phyloP scores from a whole-genome alignment of 2,888 invertebrate genomes.

The Microchrysa polita region DNA sequence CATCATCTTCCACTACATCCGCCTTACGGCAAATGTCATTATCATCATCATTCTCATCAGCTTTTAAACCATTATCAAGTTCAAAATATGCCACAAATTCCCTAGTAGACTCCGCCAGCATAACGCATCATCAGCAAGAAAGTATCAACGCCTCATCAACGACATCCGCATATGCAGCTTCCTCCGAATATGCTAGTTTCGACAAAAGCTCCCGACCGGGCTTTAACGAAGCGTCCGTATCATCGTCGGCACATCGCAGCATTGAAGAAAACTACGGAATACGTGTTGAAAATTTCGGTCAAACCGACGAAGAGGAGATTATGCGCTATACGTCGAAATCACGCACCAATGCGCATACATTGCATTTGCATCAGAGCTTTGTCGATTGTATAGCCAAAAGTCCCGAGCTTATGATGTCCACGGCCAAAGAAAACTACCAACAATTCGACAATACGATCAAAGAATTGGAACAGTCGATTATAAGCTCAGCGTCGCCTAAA shows the following conservation, averaged over 20 bases:
- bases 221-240: background rate
- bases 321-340: conserved; percentile 48
- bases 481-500: conserved; percentile 27
- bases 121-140: conserved; percentile 3
- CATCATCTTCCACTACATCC: conserved; percentile 20
- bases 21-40: background rate
- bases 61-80: conserved; percentile 12
- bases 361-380: conserved; percentile 48
- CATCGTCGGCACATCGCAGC: background rate
- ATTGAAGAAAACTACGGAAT: conserved; percentile 31
- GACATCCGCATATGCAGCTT: too few species aligned
- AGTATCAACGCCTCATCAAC: background rate
- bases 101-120: conserved; percentile 15
- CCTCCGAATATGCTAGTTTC: too few species aligned
- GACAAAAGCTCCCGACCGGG: background rate
- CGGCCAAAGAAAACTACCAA: conserved; percentile 49
- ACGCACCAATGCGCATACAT: background rate
- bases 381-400: conserved; percentile 53
- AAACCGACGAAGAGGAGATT: conserved; percentile 54
- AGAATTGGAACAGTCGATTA: conserved; percentile 45
- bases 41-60: conserved; percentile 26
- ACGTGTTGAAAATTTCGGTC: conserved; percentile 45
- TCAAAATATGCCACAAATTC: conserved; percentile 26
- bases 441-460: conserved; percentile 52
- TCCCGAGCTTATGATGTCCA: conserved; percentile 52